Evolutionary conservation across 2,888 invertebrate genomes (phyloP), one percentile per base, ranked within the genome.

Genomic region (Ormyrus rosae): DNA sequence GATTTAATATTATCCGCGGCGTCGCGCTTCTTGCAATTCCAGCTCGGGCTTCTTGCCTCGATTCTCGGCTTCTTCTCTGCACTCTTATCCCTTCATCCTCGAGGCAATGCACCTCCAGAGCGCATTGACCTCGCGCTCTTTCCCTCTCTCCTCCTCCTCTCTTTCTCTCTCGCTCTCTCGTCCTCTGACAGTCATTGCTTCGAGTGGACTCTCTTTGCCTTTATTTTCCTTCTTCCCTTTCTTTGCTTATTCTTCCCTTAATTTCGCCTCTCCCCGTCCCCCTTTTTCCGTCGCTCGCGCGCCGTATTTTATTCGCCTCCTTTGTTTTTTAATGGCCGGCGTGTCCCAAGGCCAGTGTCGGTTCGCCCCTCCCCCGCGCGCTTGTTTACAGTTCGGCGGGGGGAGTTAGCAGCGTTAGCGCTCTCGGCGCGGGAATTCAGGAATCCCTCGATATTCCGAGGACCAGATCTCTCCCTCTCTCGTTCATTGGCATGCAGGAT

Each of bases 101-200:
- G 85, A 88, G 90, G 89, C 90, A 89, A 89, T 90, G 90, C 87
- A 90, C 90, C 83, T 73, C 61, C 63, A 61, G 60, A 85, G 89
- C 86, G 83, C 89, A 83, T 89, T 89, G 90, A 90, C 89, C 87
- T 83, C 86, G 63, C 80, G 13, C 73, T 48, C 7, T 58, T 55
- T 50, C 19, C 56, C 64, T 60, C 68, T 73, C 67, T 74, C 65
- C 65, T 69, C 70, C 72, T 76, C 68, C 53, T 48, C 56, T 63
- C 71, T 55, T 61, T 73, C 75, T 70, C 80, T 80, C 58, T 53
- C 55, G 11, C 50, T 46, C 70, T 68, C 65, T 71, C 76, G 34
- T 81, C 80, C 81, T 81, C 81, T 81, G 58, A 79, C 78, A 79
- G 81, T 82, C 74, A 76, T 73, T 72, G 76, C 67, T 71, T 81